Base-by-base conservation (phyloP, 2,113 vertebrate species). In the Amphiprion ocellaris region DNA sequence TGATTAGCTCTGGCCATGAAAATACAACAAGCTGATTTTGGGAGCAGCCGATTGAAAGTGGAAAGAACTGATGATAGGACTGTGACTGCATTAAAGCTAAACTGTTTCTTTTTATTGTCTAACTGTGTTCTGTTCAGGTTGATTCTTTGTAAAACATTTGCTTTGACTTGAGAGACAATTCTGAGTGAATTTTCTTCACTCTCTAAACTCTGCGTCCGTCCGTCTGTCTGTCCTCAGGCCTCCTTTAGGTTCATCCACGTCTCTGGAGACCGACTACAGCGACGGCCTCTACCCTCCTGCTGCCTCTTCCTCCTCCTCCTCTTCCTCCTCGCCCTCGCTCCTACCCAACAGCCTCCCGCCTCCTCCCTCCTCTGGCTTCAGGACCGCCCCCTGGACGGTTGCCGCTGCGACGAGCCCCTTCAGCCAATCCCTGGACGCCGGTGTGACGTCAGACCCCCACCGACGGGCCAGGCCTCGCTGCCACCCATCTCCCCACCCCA, bases 401-500 rank as follows among this genome's bases (percentile, higher is more conserved):
- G 14, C 70, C n/a, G n/a, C 61, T 0, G 23, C 55, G 46, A 46
- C 80, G 0, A 52, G 54, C 30, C 68, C 80, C 17, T 74, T 88
- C 37, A 89, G 87, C 69, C 89, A 84, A 44, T 88, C 87, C 7
- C 64, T 78, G 47, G 88, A 91, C 4, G 54, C 74, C 71, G 59
- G 19, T 69, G 1, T 52, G 53, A 74, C 75, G 5, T 68, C 44
- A 33, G 83, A 88, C 53, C 46, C 33, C 60, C 81, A 67, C 28
- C 88, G 71, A 23, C 52, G 39, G 19, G 62, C 60, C 1, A 74
- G 41, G 15, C 17, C 63, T 28, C 89, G 69, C 1, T 87, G 89
- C 47, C 90, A 90, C 68, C 88, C 90, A 0, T 93, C 92, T 2
- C 88, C 89, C 11, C 91, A 93, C 44, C 92, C 92, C 19, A 86